These are phyloP conservation scores for Channa argus DNA, from an alignment of 2,113 vertebrate genomes.

Conservation along the genomic window DNA sequence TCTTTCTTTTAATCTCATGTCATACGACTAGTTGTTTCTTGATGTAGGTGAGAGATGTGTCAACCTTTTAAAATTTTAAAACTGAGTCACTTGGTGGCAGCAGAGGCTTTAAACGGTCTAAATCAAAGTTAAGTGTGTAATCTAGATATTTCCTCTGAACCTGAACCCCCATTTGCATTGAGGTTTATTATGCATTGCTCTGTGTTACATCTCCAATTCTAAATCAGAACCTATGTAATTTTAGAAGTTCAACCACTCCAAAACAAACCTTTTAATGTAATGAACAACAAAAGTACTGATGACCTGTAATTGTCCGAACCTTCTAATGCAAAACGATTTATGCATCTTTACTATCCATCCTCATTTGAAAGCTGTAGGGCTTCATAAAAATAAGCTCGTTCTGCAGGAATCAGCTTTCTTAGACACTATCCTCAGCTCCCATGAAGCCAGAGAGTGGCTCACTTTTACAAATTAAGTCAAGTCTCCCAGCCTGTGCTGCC, in stretches of 20 bases:
- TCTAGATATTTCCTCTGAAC: conserved; percentile 24
- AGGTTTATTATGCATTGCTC: conserved; percentile 29
- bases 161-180: conserved; percentile 35
- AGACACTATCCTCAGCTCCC: conserved; percentile 26
- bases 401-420: conserved; percentile 48
- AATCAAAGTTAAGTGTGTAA: conserved; percentile 11
- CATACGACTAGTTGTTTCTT: too few relatives aligned
- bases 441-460: conserved; percentile 45
- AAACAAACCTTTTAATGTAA: conserved; percentile 46
- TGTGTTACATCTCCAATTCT: conserved; percentile 20
- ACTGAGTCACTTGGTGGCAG: conserved; percentile 77
- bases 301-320: conserved; percentile 43
- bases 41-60: too few relatives aligned
- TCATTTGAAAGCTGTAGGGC: conserved; percentile 37
- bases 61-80: too few relatives aligned
- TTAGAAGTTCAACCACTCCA: conserved; percentile 33
- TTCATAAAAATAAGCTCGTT: conserved; percentile 8
- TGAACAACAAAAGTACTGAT: conserved; percentile 44
- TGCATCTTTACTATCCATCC: conserved; percentile 43
- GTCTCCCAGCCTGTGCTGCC: conserved; percentile 50
- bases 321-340: conserved; percentile 48
- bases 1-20: too few relatives aligned
- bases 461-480: conserved; percentile 65
- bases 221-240: conserved; percentile 33
- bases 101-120: conserved; percentile 47